These are phyloP conservation scores for Aelia acuminata DNA, from an alignment of 2,888 invertebrate species.

Conservation along the genomic window DNA sequence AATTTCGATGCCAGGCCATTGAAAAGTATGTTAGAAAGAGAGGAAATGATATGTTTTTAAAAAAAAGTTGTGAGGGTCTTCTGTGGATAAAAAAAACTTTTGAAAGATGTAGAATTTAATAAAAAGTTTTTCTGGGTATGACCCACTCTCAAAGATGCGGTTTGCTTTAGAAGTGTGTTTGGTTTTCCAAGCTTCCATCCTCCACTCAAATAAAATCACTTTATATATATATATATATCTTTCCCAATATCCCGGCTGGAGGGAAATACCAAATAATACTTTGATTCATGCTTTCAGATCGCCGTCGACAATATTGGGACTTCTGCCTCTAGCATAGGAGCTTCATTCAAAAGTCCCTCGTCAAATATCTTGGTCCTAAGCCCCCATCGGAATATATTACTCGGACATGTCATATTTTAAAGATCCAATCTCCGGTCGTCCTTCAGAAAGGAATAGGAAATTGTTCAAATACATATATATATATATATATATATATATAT, in stretches of 20 bases:
- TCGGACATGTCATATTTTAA: background rate
- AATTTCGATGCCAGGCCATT: background rate
- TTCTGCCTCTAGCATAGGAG: background rate
- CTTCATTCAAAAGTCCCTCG: conserved; percentile 28
- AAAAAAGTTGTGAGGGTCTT: background rate
- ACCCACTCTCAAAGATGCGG: conserved; percentile 3
- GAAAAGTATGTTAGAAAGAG: background rate
- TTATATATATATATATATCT: conserved; percentile 44
- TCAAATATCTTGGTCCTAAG: background rate
- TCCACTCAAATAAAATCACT: conserved; percentile 51
- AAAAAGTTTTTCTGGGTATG: background rate
- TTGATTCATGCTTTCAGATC: conserved; percentile 51
- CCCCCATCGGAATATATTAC: background rate
- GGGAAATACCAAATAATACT: conserved; percentile 54
- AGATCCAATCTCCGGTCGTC: background rate
- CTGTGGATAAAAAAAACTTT: background rate
- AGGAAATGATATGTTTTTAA: background rate
- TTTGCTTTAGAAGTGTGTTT: background rate
- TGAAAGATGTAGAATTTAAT: conserved; percentile 31
- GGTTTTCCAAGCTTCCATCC: background rate
- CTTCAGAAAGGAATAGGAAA: background rate
- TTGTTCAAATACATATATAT: no score
- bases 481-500: no score
- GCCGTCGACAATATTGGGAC: background rate
- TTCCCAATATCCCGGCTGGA: conserved; percentile 31